Evolutionary conservation across 2,797 vertebrate species (phyloP), one percentile per base, ranked within the genome.

Genomic region (Catostomus latipinnis): DNA sequence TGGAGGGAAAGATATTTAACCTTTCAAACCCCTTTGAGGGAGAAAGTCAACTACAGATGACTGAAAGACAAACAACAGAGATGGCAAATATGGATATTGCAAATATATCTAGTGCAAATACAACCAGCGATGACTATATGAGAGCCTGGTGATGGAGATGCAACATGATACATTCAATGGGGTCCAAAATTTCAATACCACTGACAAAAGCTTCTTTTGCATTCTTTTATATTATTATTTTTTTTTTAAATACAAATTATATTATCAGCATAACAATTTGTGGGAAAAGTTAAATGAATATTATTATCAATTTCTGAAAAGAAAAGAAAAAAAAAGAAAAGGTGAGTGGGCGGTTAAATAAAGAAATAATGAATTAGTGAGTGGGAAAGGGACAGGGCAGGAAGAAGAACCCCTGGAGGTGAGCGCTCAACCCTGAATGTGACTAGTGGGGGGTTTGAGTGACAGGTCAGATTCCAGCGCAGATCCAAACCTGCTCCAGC

Each of bases 321-420:
- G 86, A 84, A 86, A 80, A 86, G 34, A 84, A 86, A 80, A 86
- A 81, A 81, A 83, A 87, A 87, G 88, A 84, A 86, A 80, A 86
- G 34, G 81, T 60, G 3, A n/a, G 65, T 48, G 45, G 86, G 82
- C 2, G 3, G 34, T 63, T 45, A 52, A 46, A 56, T 60, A 89
- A 87, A 87, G 85, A 89, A 83, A 13, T 72, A 86, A 86, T 87
- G 45, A 65, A 63, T 18, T 11, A 58, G 73, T 18, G 85, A 62
- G 45, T 60, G 80, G 43, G 46, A 52, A 61, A 18, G 56, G 6
- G 52, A 70, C 48, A 46, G 48, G 70, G 45, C n/a, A 71, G 66
- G 50, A 74, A 72, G 71, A 9, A 66, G n/a, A 50, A 48, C 16
- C 65, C 71, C 77, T 57, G 50, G 61, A 72, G 73, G 71, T 53